Percentiles rank a stretch among this genome's conserved stretches.
Conservation (phyloP, 2,797 vertebrate genomes). For the Sebastes variabilis region DNA sequence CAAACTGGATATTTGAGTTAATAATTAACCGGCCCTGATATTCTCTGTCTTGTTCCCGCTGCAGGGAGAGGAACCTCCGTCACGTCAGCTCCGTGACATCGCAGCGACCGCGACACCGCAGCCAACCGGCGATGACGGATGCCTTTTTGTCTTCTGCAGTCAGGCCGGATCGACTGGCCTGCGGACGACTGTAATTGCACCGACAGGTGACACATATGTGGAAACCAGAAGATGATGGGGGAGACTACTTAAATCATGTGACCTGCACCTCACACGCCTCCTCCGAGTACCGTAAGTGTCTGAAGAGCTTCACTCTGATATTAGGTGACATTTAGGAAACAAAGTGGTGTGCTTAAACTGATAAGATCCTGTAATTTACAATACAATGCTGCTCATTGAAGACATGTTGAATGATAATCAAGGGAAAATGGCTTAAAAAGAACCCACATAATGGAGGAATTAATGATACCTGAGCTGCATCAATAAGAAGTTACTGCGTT, state of each 20-base stretch:
- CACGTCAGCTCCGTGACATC: conserved; percentile 64
- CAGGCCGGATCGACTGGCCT: conserved; percentile 42
- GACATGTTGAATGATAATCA: not conserved
- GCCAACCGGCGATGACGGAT: conserved; percentile 64
- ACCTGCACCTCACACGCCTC: conserved; percentile 63
- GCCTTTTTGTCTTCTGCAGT: conserved; percentile 71
- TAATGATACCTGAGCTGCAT: not conserved
- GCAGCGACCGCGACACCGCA: conserved; percentile 47
- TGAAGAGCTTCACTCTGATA: conserved; percentile 41
- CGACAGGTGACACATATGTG: conserved; percentile 79
- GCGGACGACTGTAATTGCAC: conserved; percentile 60
- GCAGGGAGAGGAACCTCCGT: conserved; percentile 44
- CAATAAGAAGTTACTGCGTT: not conserved
- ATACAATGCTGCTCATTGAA: not conserved
- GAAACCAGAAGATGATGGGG: conserved; percentile 73
- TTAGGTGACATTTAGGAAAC: conserved; percentile 32
- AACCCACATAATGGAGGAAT: not conserved
- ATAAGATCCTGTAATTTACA: not conserved
- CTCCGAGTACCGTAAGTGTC: conserved; percentile 16
- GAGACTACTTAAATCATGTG: conserved; percentile 59
- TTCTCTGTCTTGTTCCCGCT: conserved; percentile 31
- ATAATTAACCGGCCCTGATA: conserved; percentile 17
- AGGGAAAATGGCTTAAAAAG: not conserved
- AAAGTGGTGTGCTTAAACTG: not conserved
- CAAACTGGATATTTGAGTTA: conserved; percentile 32